Base-by-base conservation (phyloP, 2,797 vertebrate genomes). In the Sebastes oblongus region DNA sequence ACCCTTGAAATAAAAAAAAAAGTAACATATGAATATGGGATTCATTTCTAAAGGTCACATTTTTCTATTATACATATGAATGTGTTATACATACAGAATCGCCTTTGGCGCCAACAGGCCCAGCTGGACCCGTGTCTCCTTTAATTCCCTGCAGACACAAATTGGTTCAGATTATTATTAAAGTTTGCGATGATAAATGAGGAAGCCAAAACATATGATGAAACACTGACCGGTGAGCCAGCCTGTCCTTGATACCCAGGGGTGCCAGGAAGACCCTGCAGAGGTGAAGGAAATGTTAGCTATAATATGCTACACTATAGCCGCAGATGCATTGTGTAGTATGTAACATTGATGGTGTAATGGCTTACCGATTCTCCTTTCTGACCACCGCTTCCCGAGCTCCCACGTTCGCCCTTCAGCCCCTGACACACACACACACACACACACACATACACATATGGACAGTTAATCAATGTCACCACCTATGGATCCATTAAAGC, bases 301-400 rank as follows among this genome's bases (percentile, higher is more conserved):
- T 10, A 18, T 16, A 6, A 46, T 66, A 56, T 54, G 29, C 16
- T 75, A 66, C 32, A 50, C 27, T 11, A 46, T 18, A 30, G 30
- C 60, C 27, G 36, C 3, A 58, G 29, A 68, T 70, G 58, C 50
- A 65, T 56, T 66, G 27, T 62, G 8, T 30, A 46, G 30, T 55
- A 27, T 14, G 6, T 58, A 39, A 65, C 14, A 62, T 56, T 36
- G 46, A 20, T 8, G 27, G 22, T 54, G 24, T 10, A 8, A 58
- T 14, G 36, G n/a, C 97, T 97, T 93, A 99, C 98, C 62, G 95
- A 96, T 89, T 99, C 98, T 87, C 98, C 98, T 88, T 98, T 98
- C 86, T 95, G 96, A 12, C 98, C 98, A 0, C 75, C 27, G 12
- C 88, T 88, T 22, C 98, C 98, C 1, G 90, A 11, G 46, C 90